Evolutionary conservation across 1,140 invertebrate species (phyloP).

Genomic region (Dendrolimus punctatus): DNA sequence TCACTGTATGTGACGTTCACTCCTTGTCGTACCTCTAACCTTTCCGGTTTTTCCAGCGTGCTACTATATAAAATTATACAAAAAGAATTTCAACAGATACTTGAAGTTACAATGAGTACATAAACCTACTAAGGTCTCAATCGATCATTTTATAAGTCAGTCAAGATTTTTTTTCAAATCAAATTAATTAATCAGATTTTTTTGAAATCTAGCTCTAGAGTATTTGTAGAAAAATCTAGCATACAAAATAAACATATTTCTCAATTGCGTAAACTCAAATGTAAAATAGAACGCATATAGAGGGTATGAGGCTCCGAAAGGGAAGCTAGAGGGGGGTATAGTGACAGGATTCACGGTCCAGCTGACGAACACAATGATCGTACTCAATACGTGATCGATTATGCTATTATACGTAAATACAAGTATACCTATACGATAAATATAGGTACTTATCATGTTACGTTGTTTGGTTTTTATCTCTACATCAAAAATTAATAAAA

Average conservation of each 20-base stretch:
- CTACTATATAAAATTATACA: no score
- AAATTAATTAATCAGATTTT: no score
- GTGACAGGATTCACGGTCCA: constrained; percentile 68
- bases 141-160: no score
- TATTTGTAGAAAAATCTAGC: no score
- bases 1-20: no score
- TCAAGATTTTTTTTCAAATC: no score
- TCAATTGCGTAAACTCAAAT: constrained; percentile 61
- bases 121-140: no score
- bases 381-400: constrained; percentile 66
- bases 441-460: constrained; percentile 10
- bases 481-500: not conserved
- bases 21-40: no score
- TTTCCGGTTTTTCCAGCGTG: no score
- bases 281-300: constrained; percentile 57
- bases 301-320: constrained; percentile 15
- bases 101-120: no score
- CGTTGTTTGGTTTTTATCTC: constrained; percentile 14
- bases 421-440: constrained; percentile 11
- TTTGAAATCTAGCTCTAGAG: no score
- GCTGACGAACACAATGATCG: constrained; percentile 62
- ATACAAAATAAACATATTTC: constrained; percentile 21
- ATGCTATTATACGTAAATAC: constrained; percentile 46
- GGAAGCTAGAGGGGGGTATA: constrained; percentile 28
- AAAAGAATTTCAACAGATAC: no score